Percentiles rank a stretch among this genome's conserved stretches.
Conservation (phyloP, 2,888 invertebrate species). For the Pachliopta kotzebuea region DNA sequence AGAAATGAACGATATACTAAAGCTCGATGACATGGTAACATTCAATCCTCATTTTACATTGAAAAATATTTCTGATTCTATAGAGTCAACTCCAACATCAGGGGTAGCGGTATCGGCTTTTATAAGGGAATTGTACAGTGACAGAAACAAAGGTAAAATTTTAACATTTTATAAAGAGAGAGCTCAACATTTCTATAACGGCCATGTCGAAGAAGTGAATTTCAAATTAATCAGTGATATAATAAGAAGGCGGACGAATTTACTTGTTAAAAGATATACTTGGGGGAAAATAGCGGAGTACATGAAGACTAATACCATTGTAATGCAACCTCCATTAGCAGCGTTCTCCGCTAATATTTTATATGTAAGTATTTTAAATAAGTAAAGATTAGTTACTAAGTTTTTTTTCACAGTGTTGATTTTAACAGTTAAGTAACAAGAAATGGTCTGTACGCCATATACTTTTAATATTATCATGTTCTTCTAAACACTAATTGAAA, state of each 20-base stretch:
- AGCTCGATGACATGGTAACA: slow-evolving; percentile 92
- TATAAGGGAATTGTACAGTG: slow-evolving; percentile 90
- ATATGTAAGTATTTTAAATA: slow-evolving; percentile 72
- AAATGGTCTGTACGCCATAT: too few species aligned
- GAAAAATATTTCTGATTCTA: slow-evolving; percentile 91
- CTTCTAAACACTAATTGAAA: too few species aligned
- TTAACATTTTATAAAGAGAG: slow-evolving; percentile 93
- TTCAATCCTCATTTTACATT: slow-evolving; percentile 94
- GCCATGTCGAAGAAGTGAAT: slow-evolving; percentile 91
- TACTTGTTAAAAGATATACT: slow-evolving; percentile 88
- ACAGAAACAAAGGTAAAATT: slow-evolving; percentile 88
- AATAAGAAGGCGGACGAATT: slow-evolving; percentile 89
- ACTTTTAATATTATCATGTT: too few species aligned
- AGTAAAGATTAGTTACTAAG: not conserved
- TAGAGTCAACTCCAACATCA: slow-evolving; percentile 83
- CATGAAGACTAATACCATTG: slow-evolving; percentile 86
- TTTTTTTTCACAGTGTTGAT: too few species aligned
- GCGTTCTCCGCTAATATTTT: slow-evolving; percentile 91
- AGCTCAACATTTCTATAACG: slow-evolving; percentile 92
- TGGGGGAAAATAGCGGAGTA: slow-evolving; percentile 89
- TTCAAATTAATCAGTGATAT: slow-evolving; percentile 91
- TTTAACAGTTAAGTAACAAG: too few species aligned
- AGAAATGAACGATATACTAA: slow-evolving; percentile 93
- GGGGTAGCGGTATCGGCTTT: slow-evolving; percentile 90
- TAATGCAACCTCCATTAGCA: slow-evolving; percentile 87